A percentile compares a stretch with the other conserved stretches of the same genome.
phyloP scores from a whole-genome alignment of 2,888 invertebrate species.

The Cantharis flavilabris region DNA sequence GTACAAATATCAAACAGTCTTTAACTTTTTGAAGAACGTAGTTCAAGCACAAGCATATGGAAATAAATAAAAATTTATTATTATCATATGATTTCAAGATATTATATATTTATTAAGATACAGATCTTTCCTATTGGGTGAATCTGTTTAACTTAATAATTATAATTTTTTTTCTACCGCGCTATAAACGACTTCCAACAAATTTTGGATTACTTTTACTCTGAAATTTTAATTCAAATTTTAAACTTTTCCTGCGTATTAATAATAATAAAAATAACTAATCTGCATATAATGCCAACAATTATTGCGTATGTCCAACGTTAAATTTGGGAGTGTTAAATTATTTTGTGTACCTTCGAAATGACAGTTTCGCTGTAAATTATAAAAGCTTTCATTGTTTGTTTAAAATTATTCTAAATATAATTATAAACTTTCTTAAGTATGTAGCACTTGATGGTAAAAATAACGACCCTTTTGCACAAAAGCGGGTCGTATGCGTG shows the following conservation, averaged over 20 bases:
- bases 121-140: too few relatives aligned
- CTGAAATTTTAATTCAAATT: background rate
- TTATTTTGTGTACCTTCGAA: background rate
- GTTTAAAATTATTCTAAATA: background rate
- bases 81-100: too few relatives aligned
- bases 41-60: too few relatives aligned
- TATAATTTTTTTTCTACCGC: too few relatives aligned
- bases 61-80: too few relatives aligned
- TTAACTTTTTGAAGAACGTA: too few relatives aligned
- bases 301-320: background rate
- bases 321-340: background rate
- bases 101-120: too few relatives aligned
- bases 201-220: background rate
- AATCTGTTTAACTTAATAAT: too few relatives aligned
- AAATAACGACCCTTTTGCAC: conserved; percentile 13
- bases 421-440: background rate
- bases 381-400: background rate
- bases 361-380: background rate
- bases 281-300: background rate
- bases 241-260: background rate
- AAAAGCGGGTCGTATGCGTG: conserved; percentile 29
- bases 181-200: background rate
- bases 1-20: too few relatives aligned
- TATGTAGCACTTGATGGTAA: background rate
- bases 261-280: background rate